Evolutionary conservation across 2,888 invertebrate genomes (phyloP).

Genomic region (Boloria euphrosyne): DNA sequence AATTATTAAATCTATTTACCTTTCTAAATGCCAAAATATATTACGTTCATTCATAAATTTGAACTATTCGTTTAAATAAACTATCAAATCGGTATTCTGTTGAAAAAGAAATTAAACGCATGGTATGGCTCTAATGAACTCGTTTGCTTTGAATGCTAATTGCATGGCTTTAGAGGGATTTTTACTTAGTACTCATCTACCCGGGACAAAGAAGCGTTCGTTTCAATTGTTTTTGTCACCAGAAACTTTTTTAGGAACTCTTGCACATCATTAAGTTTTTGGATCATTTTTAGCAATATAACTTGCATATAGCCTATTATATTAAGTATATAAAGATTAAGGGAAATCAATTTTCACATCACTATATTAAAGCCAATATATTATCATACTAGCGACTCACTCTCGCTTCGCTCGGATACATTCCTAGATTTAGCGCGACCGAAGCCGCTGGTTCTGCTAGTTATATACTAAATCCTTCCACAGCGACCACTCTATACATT

Average conservation of each 20-base stretch:
- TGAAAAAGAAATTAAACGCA: slow-evolving; percentile 21
- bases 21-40: background rate
- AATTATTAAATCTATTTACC: no score
- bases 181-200: slow-evolving; percentile 17
- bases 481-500: no score
- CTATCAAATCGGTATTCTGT: slow-evolving; percentile 11
- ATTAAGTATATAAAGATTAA: no score
- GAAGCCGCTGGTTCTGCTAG: no score
- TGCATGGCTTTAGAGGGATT: slow-evolving; percentile 23
- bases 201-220: slow-evolving; percentile 15
- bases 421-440: no score
- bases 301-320: no score
- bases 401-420: no score
- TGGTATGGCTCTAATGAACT: slow-evolving; percentile 26
- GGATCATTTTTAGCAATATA: no score
- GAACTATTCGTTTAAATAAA: background rate
- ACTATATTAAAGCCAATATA: no score
- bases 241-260: background rate
- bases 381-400: no score
- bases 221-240: slow-evolving; percentile 12
- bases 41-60: background rate
- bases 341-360: no score
- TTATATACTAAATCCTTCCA: no score
- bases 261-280: background rate
- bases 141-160: slow-evolving; percentile 30